Base-by-base conservation (phyloP, 2,888 invertebrate species). In the Zygaena filipendulae region DNA sequence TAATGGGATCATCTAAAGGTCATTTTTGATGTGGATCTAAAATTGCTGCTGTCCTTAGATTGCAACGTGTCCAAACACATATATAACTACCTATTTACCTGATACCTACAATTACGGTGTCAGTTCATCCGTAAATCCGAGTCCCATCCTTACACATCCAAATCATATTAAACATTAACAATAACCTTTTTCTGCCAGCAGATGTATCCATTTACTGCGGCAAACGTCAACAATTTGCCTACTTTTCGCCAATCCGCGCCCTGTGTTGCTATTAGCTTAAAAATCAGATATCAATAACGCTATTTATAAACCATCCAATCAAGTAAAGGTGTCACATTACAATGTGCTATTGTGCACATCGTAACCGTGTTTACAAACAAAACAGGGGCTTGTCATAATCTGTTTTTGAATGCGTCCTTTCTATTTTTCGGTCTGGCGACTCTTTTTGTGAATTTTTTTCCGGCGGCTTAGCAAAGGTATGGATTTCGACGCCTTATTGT, bases 341-440 rank as follows among this genome's bases (percentile, higher is more conserved):
- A 50, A 44, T 38, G 36, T 35, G 40, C 63, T 44, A 60, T 77
- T 72, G 70, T 72, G 43, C 45, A 42, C 41, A 35, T 32, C 47
- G 47, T 44, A 59, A 50, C 53, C 48, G 40, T 79, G 79, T 79
- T 77, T 79, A 77, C 77, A 75, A 77, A 77, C 79, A 79, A 60
- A 79, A 79, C 71, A 79, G 57, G 66, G 69, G 71, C 67, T 69
- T 71, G 77, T 72, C 68, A 70, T 77, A 75, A 75, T 77, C 79
- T 75, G 63, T 74, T 74, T 77, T 75, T 57, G 57, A 56, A 70
- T 61, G 54, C 60, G 59, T 59, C 67, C 59, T 59, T 59, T 62
- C 66, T 67, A 68, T 63, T 69, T 70, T 69, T 68, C 61, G 67
- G 58, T 67, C 61, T 63, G 56, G 63, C 62, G 67, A 72, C 61